These are phyloP conservation scores for Limulus polyphemus DNA, from an alignment of 2,888 invertebrate genomes.

Conservation along the genomic window DNA sequence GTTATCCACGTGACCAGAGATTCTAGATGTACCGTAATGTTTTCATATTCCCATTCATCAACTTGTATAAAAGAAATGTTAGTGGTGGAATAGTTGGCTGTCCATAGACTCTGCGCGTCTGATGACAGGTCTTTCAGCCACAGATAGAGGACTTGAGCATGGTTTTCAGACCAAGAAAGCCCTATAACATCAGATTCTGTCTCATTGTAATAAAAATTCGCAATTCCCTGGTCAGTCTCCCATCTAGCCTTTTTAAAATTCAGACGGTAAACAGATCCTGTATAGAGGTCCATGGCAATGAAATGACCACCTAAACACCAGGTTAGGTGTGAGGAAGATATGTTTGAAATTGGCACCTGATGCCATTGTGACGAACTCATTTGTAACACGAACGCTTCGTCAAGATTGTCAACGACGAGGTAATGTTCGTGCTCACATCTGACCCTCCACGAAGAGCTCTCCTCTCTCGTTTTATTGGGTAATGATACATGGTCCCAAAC, in stretches of 20 bases:
- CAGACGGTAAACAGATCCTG: constrained; percentile 12
- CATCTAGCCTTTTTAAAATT: constrained; percentile 14
- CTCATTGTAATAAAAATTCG: background rate
- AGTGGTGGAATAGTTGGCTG: background rate
- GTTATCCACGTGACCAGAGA: constrained; percentile 10
- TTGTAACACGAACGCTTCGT: constrained; percentile 10
- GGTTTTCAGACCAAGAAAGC: no score
- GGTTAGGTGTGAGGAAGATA: constrained; percentile 5
- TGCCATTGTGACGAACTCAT: constrained; percentile 18
- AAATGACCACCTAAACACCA: constrained; percentile 12
- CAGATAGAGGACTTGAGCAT: background rate
- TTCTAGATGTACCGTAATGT: background rate
- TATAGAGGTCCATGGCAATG: constrained; percentile 8
- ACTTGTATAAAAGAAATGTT: background rate
- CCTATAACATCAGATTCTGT: no score
- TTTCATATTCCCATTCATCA: background rate
- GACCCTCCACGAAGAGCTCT: constrained; percentile 9
- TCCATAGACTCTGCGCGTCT: background rate
- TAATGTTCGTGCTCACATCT: constrained; percentile 15
- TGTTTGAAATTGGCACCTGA: constrained; percentile 10
- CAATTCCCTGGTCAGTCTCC: constrained; percentile 9
- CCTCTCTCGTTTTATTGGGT: constrained; percentile 4
- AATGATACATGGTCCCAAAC: constrained; percentile 16
- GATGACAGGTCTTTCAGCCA: background rate
- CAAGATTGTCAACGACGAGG: constrained; percentile 9